phyloP scores from a whole-genome alignment of 2,888 invertebrate genomes.

The Pycnomerus fuliginosus region DNA sequence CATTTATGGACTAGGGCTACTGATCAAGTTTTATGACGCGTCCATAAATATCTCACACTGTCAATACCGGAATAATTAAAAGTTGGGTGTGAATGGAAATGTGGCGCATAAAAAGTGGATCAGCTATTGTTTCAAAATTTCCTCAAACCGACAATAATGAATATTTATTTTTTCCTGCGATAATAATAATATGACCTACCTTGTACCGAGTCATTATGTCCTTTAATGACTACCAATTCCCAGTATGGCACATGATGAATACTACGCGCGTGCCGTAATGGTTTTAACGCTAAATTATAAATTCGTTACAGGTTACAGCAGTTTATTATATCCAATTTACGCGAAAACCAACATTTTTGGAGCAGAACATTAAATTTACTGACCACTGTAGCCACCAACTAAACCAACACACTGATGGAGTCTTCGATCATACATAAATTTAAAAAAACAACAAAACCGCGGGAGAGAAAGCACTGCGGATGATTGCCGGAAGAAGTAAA shows the following conservation, averaged over 20 bases:
- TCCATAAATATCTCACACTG: neutral
- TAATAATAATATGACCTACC: slow-evolving; percentile 22
- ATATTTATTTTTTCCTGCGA: slow-evolving; percentile 2
- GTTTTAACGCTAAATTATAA: no score
- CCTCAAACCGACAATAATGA: slow-evolving; percentile 6
- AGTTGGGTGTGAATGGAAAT: neutral
- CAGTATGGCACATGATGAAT: slow-evolving; percentile 16
- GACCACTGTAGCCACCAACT: no score
- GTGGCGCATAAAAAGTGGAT: slow-evolving; percentile 18
- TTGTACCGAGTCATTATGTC: slow-evolving; percentile 30
- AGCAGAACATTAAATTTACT: no score
- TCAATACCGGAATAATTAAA: neutral
- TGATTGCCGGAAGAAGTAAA: slow-evolving; percentile 38
- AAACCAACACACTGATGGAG: no score
- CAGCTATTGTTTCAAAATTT: slow-evolving; percentile 18
- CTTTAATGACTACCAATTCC: slow-evolving; percentile 7
- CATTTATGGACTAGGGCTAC: no score
- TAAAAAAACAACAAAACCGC: no score
- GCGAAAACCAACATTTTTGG: no score
- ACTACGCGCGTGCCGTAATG: no score
- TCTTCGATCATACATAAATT: no score
- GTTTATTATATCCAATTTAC: no score
- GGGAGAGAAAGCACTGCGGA: slow-evolving; percentile 38
- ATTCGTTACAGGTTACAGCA: no score
- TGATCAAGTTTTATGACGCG: neutral